Evolutionary conservation across 2,888 invertebrate genomes (phyloP).

Genomic region (Mactromeris polynyma): DNA sequence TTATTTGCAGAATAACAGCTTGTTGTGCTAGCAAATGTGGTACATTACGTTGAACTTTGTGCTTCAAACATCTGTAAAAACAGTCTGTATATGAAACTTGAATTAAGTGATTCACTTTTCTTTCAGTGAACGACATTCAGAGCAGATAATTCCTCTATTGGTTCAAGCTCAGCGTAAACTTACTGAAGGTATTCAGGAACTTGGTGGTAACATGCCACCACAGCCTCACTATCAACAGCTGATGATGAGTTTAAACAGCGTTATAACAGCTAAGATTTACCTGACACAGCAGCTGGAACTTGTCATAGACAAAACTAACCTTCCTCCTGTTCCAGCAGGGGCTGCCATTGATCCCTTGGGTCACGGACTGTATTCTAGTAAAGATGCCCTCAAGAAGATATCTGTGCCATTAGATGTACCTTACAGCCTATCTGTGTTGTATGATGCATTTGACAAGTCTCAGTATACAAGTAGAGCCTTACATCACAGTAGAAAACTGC

Average conservation of each 20-base stretch:
- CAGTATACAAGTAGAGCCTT: conserved; percentile 85
- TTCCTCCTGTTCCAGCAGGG: conserved; percentile 74
- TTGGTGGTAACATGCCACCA: conserved; percentile 79
- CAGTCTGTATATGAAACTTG: neutral
- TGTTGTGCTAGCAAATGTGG: no score
- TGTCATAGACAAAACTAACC: conserved; percentile 69
- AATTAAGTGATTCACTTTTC: neutral
- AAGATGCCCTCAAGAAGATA: conserved; percentile 81
- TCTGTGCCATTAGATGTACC: conserved; percentile 86
- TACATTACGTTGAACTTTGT: no score
- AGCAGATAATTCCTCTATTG: conserved; percentile 85
- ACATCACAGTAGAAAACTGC: conserved; percentile 84
- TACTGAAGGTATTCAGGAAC: conserved; percentile 74
- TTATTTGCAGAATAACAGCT: no score
- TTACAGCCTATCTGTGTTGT: conserved; percentile 80
- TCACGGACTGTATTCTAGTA: conserved; percentile 83
- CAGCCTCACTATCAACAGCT: conserved; percentile 83
- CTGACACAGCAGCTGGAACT: conserved; percentile 82
- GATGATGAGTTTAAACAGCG: conserved; percentile 75
- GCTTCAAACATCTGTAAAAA: no score
- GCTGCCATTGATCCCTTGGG: conserved; percentile 84
- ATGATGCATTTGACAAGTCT: conserved; percentile 79
- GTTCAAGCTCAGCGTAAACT: conserved; percentile 85
- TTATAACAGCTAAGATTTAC: conserved; percentile 83
- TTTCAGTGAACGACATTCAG: conserved; percentile 85